Base-by-base conservation (phyloP, 2,113 vertebrate genomes). In the Sciurus niger region DNA sequence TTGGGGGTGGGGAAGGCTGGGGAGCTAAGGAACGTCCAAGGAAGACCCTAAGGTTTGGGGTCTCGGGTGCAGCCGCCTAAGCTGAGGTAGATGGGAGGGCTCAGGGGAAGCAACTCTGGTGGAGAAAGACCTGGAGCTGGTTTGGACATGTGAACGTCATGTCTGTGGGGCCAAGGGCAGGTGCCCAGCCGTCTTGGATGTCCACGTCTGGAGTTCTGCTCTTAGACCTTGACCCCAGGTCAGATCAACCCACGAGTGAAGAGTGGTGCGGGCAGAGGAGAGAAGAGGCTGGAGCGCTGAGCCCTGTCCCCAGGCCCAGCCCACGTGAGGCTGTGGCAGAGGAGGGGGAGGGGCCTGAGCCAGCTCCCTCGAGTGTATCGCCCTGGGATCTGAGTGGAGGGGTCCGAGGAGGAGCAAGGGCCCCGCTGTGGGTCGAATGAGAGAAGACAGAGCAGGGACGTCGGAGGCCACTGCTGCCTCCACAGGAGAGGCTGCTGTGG, bases 341-440 rank as follows among this genome's bases (percentile, higher is more conserved):
- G 74, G 14, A 67, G 46, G 28, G 8, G 25, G 14, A 84, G 53
- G 43, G 46, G 12, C 8, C 48, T 34, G 32, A 46, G 30, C 14
- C 46, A 34, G 48, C 7, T 32, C 30, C 0, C 0, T n/a, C 5
- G 8, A 58, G 10, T 6, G 12, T 8, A 9, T 10, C 2, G 1
- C 65, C 18, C 70, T 40, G 10, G 60, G 8, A 40, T 10, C 77
- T 32, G 9, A 65, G 67, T 2, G 24, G 16, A 43, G 0, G 34
- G 13, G 24, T 17, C 77, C 18, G 20, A 34, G 37, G 89, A 70
- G 17, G 37, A 43, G 8, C 72, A 18, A 46, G 34, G 78, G 65
- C 58, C 16, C n/a, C 17, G 37, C 32, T 51, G 9, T 28, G n/a
- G 67, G 20, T 43, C 48, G 43, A 58, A 25, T n/a, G 30, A 28